These are phyloP conservation scores for Halisarca cf. caerulea DNA, from an alignment of 37 sponge, comb jelly and placozoan genomes.

Conservation along the genomic window DNA sequence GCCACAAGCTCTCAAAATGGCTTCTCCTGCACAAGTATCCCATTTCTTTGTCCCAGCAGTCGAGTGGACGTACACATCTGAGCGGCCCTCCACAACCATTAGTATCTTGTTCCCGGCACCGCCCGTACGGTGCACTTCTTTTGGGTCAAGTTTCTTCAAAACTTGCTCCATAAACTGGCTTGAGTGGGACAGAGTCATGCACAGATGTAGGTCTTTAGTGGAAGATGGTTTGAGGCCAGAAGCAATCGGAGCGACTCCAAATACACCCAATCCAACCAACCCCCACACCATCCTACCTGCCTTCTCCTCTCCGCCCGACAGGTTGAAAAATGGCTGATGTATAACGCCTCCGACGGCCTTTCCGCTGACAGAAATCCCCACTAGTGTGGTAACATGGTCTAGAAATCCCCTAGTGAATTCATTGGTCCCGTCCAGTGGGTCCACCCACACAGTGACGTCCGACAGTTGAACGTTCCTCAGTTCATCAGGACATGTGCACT, in stretches of 20 bases:
- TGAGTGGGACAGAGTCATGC: conserved; percentile 68
- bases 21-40: conserved; percentile 97
- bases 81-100: conserved; percentile 79
- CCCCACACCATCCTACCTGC: conserved; percentile 90
- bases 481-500: conserved; percentile 66
- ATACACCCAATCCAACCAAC: conserved; percentile 76
- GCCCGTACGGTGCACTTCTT: conserved; percentile 51
- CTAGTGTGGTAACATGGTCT: conserved; percentile 89
- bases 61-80: conserved; percentile 84
- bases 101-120: conserved; percentile 92
- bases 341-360: conserved; percentile 89
- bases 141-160: conserved; percentile 45
- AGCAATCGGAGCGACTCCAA: conserved; percentile 35
- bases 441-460: conserved; percentile 92
- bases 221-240: background rate
- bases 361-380: conserved; percentile 84
- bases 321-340: conserved; percentile 82
- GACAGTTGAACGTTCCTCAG: conserved; percentile 24
- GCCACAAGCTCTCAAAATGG: conserved; percentile 72
- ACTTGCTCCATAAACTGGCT: conserved; percentile 38
- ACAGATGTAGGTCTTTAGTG: conserved; percentile 21
- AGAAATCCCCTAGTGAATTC: conserved; percentile 89
- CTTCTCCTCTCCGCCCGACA: background rate
- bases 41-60: conserved; percentile 89
- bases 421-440: conserved; percentile 97